These are phyloP conservation scores for Crotalus adamanteus DNA, from an alignment of 2,797 vertebrate genomes.

Conservation along the genomic window DNA sequence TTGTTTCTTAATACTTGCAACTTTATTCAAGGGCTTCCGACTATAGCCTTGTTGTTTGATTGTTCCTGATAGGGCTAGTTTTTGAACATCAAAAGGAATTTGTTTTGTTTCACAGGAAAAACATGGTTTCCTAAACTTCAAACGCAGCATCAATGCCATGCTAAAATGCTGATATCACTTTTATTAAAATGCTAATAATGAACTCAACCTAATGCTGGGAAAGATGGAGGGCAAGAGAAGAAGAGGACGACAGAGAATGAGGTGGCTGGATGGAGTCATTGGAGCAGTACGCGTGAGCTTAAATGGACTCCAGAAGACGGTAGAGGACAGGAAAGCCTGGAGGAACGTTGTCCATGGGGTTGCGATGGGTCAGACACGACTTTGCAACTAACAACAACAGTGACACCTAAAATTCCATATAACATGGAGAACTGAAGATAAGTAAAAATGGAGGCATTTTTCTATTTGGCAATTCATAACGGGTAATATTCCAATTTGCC, in stretches of 20 bases:
- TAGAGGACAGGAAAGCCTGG: no score
- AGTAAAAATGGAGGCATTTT: no score
- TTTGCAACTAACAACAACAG: no score
- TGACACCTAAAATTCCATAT: not conserved
- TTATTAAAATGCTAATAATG: not conserved
- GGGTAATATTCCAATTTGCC: not conserved
- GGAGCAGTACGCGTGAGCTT: no score
- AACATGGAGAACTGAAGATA: not conserved
- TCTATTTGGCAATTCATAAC: not conserved
- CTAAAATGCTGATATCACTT: not conserved
- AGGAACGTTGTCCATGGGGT: no score
- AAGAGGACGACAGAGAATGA: no score
- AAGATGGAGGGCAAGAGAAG: no score
- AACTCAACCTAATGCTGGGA: not conserved
- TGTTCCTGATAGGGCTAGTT: not conserved
- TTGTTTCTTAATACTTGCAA: not conserved
- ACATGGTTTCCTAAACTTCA: not conserved
- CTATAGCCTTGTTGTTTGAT: not conserved
- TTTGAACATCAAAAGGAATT: not conserved
- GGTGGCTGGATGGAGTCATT: no score
- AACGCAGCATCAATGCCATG: not conserved
- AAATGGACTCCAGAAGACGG: no score
- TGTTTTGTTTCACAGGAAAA: not conserved
- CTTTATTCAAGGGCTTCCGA: not conserved
- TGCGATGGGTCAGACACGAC: no score